Evolutionary conservation across 2,888 invertebrate genomes (phyloP).

Genomic region (Masnerella sp.): DNA sequence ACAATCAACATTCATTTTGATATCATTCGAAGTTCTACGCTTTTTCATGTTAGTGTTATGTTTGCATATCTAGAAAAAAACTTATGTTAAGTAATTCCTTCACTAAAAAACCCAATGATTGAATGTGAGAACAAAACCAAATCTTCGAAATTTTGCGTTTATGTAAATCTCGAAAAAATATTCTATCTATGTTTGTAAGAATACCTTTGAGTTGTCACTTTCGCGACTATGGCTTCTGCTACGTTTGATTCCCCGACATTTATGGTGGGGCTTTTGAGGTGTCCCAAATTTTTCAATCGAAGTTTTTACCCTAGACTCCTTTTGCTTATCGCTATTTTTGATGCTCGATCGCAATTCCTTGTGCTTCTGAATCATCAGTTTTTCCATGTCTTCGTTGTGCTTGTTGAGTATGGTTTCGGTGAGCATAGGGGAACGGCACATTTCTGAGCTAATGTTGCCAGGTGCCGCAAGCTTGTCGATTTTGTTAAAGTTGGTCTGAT

Average conservation of each 20-base stretch:
- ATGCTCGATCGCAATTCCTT: slow-evolving; percentile 81
- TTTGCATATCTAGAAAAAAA: slow-evolving; percentile 18
- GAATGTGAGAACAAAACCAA: no score
- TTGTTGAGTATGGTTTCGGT: slow-evolving; percentile 81
- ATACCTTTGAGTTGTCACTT: slow-evolving; percentile 78
- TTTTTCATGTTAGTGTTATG: slow-evolving; percentile 11
- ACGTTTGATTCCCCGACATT: slow-evolving; percentile 81
- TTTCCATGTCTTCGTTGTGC: slow-evolving; percentile 91
- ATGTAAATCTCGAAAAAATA: no score
- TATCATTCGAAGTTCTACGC: slow-evolving; percentile 4
- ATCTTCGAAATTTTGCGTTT: no score
- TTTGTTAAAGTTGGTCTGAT: slow-evolving; percentile 78
- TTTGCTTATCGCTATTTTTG: slow-evolving; percentile 78
- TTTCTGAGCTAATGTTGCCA: slow-evolving; percentile 67
- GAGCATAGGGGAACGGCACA: slow-evolving; percentile 79
- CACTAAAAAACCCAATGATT: background rate
- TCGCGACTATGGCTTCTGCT: slow-evolving; percentile 82
- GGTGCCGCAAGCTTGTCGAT: slow-evolving; percentile 78
- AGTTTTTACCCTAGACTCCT: slow-evolving; percentile 78
- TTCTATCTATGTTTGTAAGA: slow-evolving; percentile 2
- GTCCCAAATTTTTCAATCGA: slow-evolving; percentile 73
- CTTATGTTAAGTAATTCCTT: background rate
- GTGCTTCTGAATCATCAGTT: slow-evolving; percentile 85
- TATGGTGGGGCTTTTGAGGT: slow-evolving; percentile 66
- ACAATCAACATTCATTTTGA: slow-evolving; percentile 10